Evolutionary conservation across 2,797 vertebrate genomes (phyloP).

Genomic region (Acipenser oxyrinchus): DNA sequence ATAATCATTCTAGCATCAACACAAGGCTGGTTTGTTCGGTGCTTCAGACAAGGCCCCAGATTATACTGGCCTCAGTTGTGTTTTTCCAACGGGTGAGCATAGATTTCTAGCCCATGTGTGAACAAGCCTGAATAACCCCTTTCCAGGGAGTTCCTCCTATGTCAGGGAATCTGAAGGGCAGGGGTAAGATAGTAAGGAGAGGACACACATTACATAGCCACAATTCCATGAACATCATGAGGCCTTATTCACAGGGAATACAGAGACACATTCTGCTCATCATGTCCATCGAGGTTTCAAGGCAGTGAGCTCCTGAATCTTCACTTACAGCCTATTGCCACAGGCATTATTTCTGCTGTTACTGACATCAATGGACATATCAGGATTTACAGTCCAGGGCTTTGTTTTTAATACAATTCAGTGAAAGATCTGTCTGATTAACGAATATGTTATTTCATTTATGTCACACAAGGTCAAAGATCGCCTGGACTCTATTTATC

Average conservation of each 20-base stretch:
- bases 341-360: too few species aligned
- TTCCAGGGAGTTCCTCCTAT: constrained; percentile 34
- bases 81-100: constrained; percentile 37
- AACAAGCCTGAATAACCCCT: constrained; percentile 39
- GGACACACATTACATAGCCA: constrained; percentile 39
- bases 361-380: too few species aligned
- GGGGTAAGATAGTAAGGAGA: constrained; percentile 32
- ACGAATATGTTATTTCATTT: too few species aligned
- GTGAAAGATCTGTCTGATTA: too few species aligned
- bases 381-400: too few species aligned
- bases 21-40: constrained; percentile 25
- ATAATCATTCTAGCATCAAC: constrained; percentile 19
- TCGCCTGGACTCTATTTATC: too few species aligned
- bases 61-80: constrained; percentile 32
- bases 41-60: constrained; percentile 33
- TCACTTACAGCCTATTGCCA: too few species aligned
- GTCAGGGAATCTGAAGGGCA: constrained; percentile 30
- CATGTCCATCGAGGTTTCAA: too few species aligned
- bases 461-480: too few species aligned
- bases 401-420: too few species aligned
- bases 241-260: constrained; percentile 24
- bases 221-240: constrained; percentile 37
- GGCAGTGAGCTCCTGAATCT: too few species aligned
- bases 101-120: constrained; percentile 43
- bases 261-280: constrained; percentile 23